Conservation (phyloP, 2,888 invertebrate genomes). For the Dasysyrphus albostriatus region DNA sequence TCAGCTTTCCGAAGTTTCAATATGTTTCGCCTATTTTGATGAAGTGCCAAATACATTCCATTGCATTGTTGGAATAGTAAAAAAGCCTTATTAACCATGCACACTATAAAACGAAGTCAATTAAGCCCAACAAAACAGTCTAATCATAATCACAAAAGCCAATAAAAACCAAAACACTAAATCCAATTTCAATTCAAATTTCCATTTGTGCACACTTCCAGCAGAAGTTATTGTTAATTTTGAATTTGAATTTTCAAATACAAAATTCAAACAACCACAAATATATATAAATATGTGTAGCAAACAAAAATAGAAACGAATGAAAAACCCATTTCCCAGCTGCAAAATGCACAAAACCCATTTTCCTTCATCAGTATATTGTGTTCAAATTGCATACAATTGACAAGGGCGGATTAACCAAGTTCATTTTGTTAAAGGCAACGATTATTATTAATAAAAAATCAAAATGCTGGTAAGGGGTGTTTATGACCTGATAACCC, state of each 20-base stretch:
- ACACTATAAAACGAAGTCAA: conserved; percentile 12
- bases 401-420: not conserved
- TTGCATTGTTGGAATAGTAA: not conserved
- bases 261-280: conserved; percentile 12
- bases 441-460: not conserved
- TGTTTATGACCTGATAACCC: too few relatives aligned
- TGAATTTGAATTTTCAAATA: conserved; percentile 32
- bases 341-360: conserved; percentile 37
- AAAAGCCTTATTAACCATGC: conserved; percentile 5
- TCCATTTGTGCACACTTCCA: conserved; percentile 37
- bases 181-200: conserved; percentile 56
- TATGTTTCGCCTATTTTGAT: too few relatives aligned
- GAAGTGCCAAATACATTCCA: not conserved
- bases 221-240: conserved; percentile 35
- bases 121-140: conserved; percentile 43
- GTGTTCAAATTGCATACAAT: not conserved
- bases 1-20: not conserved
- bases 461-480: not conserved
- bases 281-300: not conserved
- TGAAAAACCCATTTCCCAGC: conserved; percentile 32
- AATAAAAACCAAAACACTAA: conserved; percentile 42
- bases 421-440: not conserved
- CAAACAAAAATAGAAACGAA: not conserved
- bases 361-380: conserved; percentile 34
- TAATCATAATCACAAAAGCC: conserved; percentile 34